Evolutionary conservation across 2,888 invertebrate genomes (phyloP), one percentile per base, ranked within the genome.

Genomic region (Coelinius sp.): DNA sequence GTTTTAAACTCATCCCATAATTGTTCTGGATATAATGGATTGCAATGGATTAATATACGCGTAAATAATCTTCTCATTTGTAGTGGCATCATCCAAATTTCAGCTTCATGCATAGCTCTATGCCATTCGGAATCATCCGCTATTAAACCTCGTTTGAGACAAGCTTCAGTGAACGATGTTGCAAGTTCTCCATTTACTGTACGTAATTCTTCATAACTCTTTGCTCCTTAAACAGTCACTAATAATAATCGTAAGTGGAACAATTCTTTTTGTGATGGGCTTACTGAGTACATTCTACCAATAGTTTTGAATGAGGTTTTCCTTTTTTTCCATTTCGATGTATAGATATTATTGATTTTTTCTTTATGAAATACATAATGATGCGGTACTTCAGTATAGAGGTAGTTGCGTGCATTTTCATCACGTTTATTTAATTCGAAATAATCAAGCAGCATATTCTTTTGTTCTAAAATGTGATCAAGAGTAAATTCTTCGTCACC

Each of bases 21-120:
- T 14, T 70, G 20, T 24, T 66, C 14, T 1, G 80, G 79, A 73
- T 78, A 56, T 5, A 70, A 44, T 3, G 81, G 76, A 17, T 75
- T 68, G 63, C 76, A 77, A 62, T 76, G 81, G 63, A 73, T 72
- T 12, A 79, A 73, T 31, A 84, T 79, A 65, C 75, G 70, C 4
- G 78, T 80, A 73, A 84, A 84, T 7, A 84, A 64, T 35, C 76
- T n/a, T n/a, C n/a, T n/a, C n/a, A 88, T 72, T 68, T 78, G 69
- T 17, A 27, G 46, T n/a, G 73, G 73, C 76, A 74, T 74, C 74
- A 78, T 79, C 68, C 65, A 74, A 22, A 53, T 20, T 27, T 53
- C 49, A 41, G 69, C 68, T 59, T 71, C 69, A 25, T 68, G 59
- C 63, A n/a, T n/a, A n/a, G 73, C 68, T 64, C 49, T 56, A 31